These are phyloP conservation scores for Habrosyne pyritoides DNA, from an alignment of 2,888 invertebrate genomes.

Conservation along the genomic window DNA sequence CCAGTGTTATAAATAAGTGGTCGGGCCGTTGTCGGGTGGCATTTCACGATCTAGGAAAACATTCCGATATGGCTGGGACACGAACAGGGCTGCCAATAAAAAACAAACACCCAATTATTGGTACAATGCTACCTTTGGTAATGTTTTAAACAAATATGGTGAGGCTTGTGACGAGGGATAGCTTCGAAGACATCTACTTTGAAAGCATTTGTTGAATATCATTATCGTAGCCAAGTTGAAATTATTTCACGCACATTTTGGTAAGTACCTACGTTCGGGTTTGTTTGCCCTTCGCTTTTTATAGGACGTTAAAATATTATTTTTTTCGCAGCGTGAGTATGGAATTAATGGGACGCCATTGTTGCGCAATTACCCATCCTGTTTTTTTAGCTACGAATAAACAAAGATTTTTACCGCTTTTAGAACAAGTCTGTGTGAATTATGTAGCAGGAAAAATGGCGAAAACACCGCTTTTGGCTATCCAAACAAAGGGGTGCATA, in stretches of 20 bases:
- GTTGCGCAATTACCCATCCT: neutral
- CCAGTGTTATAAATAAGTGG: conserved; percentile 31
- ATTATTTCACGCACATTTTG: neutral
- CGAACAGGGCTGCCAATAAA: conserved; percentile 41
- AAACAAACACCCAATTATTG: conserved; percentile 49
- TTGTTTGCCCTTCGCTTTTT: neutral
- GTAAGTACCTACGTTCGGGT: neutral
- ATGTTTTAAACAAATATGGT: neutral
- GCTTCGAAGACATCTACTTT: neutral
- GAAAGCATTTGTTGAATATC: neutral
- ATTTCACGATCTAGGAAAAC: conserved; percentile 66
- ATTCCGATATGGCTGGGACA: conserved; percentile 45
- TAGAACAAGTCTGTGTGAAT: neutral
- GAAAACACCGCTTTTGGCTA: conserved; percentile 1
- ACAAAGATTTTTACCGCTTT: neutral
- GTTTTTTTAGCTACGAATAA: neutral
- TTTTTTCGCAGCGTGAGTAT: neutral
- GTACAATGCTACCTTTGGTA: conserved; percentile 20
- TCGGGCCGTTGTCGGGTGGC: conserved; percentile 31
- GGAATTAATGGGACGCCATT: neutral
- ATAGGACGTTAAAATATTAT: neutral
- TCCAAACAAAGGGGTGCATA: conserved; percentile 15
- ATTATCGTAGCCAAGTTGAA: neutral
- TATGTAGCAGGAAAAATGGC: neutral
- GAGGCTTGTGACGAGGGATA: neutral